Conservation (phyloP, 2,113 vertebrate species). For the Phalacrocorax pelagicus region DNA sequence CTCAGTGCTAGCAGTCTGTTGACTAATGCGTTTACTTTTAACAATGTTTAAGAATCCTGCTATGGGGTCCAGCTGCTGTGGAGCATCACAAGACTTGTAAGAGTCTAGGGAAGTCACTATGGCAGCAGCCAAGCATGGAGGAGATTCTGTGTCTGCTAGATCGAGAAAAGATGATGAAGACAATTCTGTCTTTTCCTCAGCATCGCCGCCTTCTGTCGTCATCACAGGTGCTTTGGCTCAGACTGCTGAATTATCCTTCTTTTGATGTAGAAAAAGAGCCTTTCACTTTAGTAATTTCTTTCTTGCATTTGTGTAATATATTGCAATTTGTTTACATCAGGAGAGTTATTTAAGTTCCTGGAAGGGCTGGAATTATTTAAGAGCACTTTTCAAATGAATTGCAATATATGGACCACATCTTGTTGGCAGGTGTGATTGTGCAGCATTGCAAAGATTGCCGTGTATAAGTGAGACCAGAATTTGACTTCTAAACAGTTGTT, state of each 20-base stretch:
- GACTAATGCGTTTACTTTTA: background rate
- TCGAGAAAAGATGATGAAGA: conserved; percentile 82
- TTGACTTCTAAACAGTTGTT: background rate
- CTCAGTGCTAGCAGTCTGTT: background rate
- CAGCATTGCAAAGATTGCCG: background rate
- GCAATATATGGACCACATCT: background rate
- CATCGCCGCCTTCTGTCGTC: conserved; percentile 77
- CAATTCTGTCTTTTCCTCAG: conserved; percentile 86
- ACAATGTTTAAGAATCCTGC: conserved; percentile 75
- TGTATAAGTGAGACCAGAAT: background rate
- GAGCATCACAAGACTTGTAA: conserved; percentile 91
- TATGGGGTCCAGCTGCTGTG: conserved; percentile 92
- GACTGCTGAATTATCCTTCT: background rate
- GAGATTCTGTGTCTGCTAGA: conserved; percentile 87
- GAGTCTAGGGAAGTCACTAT: conserved; percentile 88
- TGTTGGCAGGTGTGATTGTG: background rate
- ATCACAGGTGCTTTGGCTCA: conserved; percentile 71
- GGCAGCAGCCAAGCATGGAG: conserved; percentile 90
- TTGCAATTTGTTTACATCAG: background rate
- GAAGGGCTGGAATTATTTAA: background rate
- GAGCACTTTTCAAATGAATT: background rate
- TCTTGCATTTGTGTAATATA: background rate
- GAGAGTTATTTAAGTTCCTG: background rate
- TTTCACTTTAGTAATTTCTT: background rate
- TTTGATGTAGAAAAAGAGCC: background rate